Base-by-base conservation (phyloP, 2,113 vertebrate genomes). In the Willisornis vidua region DNA sequence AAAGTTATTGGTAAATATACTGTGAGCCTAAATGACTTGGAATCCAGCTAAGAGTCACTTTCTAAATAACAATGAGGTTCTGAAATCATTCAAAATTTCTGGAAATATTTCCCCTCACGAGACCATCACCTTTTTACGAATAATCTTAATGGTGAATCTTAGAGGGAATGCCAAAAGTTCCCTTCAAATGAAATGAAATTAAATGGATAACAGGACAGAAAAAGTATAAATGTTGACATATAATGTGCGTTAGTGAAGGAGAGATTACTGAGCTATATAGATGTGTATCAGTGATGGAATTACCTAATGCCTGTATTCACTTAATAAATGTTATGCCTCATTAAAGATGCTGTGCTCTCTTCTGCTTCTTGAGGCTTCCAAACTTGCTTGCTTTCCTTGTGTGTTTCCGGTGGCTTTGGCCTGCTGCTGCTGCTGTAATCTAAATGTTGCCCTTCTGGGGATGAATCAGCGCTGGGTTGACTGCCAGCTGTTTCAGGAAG, bases 401-500 rank as follows among this genome's bases (percentile, higher is more conserved):
- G 61, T 82, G 41, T 79, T 97, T 95, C 71, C 91, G 88, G 75
- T 74, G 85, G 75, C 89, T 85, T 93, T 91, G 92, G 79, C 82
- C 51, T 88, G 78, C 87, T 73, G 0, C 91, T 95, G 39, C 87
- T 73, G 52, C 92, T 86, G 0, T 94, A 85, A 94, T 79, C 79
- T 95, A 95, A 96, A 41, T 63, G 78, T 49, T 95, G 82, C 72
- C 87, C 82, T 95, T 97, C 79, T 96, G 94, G 75, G 67, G 59
- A 86, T 95, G 92, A 91, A 91, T 91, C 90, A 67, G 85, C 66
- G 48, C 82, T 86, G 85, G 39, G 28, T 51, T 80, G 90, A 57
- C 93, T 95, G 85, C 91, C 92, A 96, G 94, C 85, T 97, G 78
- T 93, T 95, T 71, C 78, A 90, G 55, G 48, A 90, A 89, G 85